Evolutionary conservation across 2,888 invertebrate genomes (phyloP), one percentile per base, ranked within the genome.

Genomic region (Trissonchulus latispiculum): DNA sequence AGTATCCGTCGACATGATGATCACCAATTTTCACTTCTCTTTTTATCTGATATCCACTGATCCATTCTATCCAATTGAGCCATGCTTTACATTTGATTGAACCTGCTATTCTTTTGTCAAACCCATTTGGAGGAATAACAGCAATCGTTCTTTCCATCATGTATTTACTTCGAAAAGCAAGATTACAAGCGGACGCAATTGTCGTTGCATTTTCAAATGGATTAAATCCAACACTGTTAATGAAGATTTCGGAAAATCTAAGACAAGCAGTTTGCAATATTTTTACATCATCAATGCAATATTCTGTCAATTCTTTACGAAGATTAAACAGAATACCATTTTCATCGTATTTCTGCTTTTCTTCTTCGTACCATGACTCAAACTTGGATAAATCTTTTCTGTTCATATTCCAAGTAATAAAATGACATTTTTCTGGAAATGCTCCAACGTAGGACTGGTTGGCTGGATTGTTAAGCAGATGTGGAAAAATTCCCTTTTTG

Each of bases 401-500:
- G 3, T 68, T 36, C 32, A 68, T 23, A 35, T 36, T 23, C 23
- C 36, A 3, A 3, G 69, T 32, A 36, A n/a, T 36, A 68, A 68
- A 68, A n/a, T 35, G 36, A 23, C 36, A n/a, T 3, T 3, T 23
- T 15, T 32, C 31, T 33, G 69, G 33, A 68, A 68, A 23, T n/a
- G 28, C 8, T n/a, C 28, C 33, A 35, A 8, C 3, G 36, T 68
- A 68, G 28, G 8, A 18, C 33, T 68, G 69, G n/a, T 36, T 68
- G 35, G 28, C 8, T 33, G 3, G 3, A 35, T 32, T 68, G 36
- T 68, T 68, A 32, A 68, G n/a, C n/a, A 23, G 15, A n/a, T 68
- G 69, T n/a, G 69, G 69, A 68, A 68, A 68, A 28, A 33, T n/a
- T 2, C 69, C 69, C 36, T 68, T 68, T 28, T 8, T 48, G 23